These are phyloP conservation scores for Girardia tigrina DNA, from an alignment of 2,888 invertebrate genomes.

Conservation along the genomic window DNA sequence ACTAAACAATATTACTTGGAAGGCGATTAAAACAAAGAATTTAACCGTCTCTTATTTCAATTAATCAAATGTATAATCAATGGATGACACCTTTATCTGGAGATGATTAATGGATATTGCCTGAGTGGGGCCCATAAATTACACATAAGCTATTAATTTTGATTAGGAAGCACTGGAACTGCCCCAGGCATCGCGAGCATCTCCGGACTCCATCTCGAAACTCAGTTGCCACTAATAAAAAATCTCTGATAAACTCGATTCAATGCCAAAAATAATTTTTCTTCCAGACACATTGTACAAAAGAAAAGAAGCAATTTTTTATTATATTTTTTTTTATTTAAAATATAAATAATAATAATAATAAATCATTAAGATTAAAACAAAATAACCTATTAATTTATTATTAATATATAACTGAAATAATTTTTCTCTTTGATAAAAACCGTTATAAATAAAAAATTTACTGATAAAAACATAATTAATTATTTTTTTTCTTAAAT, in stretches of 20 bases:
- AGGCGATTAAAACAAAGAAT: background rate
- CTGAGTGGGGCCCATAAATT: conserved; percentile 11
- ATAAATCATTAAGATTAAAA: too few species aligned
- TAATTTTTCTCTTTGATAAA: too few species aligned
- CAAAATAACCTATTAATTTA: too few species aligned
- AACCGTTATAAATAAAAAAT: too few species aligned
- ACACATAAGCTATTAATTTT: background rate
- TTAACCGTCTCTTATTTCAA: background rate
- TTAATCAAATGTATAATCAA: conserved; percentile 18
- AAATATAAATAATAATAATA: background rate
- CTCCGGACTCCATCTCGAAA: background rate
- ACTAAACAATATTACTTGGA: too few species aligned
- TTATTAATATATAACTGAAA: too few species aligned
- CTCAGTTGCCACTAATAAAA: background rate
- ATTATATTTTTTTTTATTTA: background rate
- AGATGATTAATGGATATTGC: background rate
- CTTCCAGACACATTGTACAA: background rate
- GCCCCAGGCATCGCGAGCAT: background rate
- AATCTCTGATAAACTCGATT: background rate
- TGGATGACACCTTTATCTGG: conserved; percentile 19
- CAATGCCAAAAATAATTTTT: background rate
- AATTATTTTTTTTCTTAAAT: too few species aligned
- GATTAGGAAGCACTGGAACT: background rate
- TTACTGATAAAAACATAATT: too few species aligned
- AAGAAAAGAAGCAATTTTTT: background rate